phyloP scores from a whole-genome alignment of 2,888 invertebrate genomes.

The Portevinia maculata region DNA sequence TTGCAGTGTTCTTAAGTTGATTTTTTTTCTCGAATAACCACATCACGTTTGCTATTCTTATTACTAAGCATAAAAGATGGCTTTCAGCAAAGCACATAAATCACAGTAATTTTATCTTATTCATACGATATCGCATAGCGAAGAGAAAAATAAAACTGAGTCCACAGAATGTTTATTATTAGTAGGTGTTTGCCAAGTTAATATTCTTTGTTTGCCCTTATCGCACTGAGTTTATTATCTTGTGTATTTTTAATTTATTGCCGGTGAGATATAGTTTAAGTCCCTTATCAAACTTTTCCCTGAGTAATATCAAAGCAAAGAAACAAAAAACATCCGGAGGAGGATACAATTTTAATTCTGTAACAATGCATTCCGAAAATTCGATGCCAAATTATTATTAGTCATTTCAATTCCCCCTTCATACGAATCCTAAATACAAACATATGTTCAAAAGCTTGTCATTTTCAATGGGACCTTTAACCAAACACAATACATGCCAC shows the following conservation, averaged over 20 bases:
- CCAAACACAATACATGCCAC: slow-evolving; percentile 42
- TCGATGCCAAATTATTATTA: not conserved
- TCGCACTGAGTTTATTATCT: slow-evolving; percentile 48
- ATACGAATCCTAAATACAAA: not conserved
- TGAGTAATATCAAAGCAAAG: not conserved
- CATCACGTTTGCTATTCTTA: slow-evolving; percentile 31
- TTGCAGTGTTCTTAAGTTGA: not conserved
- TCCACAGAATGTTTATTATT: slow-evolving; percentile 20
- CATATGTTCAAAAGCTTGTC: slow-evolving; percentile 32
- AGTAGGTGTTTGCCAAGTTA: slow-evolving; percentile 44
- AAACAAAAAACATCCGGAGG: not conserved
- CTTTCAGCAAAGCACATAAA: slow-evolving; percentile 20
- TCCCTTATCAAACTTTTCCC: slow-evolving; percentile 35
- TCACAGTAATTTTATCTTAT: slow-evolving; percentile 23
- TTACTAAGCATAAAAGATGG: slow-evolving; percentile 20
- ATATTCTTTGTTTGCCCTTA: slow-evolving; percentile 65
- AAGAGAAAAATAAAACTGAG: slow-evolving; percentile 1
- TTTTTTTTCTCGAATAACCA: slow-evolving; percentile 17
- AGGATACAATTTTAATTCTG: not conserved
- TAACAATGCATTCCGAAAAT: not conserved
- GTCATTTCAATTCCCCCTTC: not conserved
- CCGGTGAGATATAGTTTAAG: slow-evolving; percentile 28
- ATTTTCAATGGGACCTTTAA: slow-evolving; percentile 35
- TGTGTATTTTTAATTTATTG: slow-evolving; percentile 41
- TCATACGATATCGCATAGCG: slow-evolving; percentile 19